Base-by-base conservation (phyloP, 2,797 vertebrate genomes). In the Merluccius polli region DNA sequence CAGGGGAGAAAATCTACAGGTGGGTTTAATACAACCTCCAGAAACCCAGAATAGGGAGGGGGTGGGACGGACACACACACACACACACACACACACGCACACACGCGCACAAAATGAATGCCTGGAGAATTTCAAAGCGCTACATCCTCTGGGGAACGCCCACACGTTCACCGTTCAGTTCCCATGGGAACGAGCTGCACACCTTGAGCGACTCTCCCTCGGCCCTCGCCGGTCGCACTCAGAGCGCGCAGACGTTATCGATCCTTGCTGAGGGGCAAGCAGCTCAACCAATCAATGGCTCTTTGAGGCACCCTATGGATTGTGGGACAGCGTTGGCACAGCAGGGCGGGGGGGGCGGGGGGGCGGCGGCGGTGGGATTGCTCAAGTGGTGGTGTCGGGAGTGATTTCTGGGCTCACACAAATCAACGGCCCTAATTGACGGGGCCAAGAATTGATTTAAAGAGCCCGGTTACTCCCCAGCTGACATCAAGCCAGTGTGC, bases 201-300 rank as follows among this genome's bases (percentile, higher is more conserved):
- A 75, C 67, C 74, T 69, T 33, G 89, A 89, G 87, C 86, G 59
- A 83, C 88, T 85, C 32, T 21, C 83, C 77, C n/a, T n/a, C n/a
- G n/a, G n/a, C 79, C 82, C 44, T 76, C 80, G 52, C 76, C 78
- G 71, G 68, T 83, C 73, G 75, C 80, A 81, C 81, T 70, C 74
- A 87, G 87, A 89, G 86, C 89, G 86, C 86, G 84, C 82, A 84
- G 87, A 69, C 83, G 86, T 90, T 91, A 93, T 94, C 81, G 92
- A 94, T 94, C 90, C 71, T 84, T 89, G 41, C 89, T 90, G 87
- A 75, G 76, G 86, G 85, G 83, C 80, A 79, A 91, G 88, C 87
- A 85, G 90, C 89, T 91, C 89, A 90, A 89, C 88, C 91, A 91
- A 93, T 94, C 93, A 90, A 93, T 94, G 90, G 82, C 83, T 89